Base-by-base conservation (phyloP, 2,113 vertebrate species). In the Furnarius figulus region DNA sequence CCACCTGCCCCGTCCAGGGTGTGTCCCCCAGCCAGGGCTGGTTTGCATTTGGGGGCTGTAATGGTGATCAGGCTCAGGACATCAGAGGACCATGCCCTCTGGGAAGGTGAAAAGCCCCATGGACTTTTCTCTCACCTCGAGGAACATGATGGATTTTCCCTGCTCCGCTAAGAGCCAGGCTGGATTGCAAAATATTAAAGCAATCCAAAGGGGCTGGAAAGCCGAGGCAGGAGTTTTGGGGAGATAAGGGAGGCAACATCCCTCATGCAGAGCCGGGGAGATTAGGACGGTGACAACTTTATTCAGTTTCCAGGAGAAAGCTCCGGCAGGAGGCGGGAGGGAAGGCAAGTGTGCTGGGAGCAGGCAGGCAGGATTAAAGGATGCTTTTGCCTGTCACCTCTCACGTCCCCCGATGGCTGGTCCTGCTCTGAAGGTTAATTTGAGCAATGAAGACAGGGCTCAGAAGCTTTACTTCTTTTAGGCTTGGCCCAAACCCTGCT, bases 181-280 rank as follows among this genome's bases (percentile, higher is more conserved):
- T n/a, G 85, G 37, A 22, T 59, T 50, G 77, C 59, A 85, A 63
- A 77, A 44, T 63, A 68, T 73, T 49, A 59, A 85, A 70, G 44
- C 22, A 13, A 49, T 66, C 62, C 47, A 56, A 76, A 62, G 0
- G 15, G 50, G 59, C 65, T 31, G 40, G 62, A 42, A 85, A 88
- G 33, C 50, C 1, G 4, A 88, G 66, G 84, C 66, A 72, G 80
- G 87, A 93, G 71, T 53, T 79, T 70, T 14, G 71, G 46, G 33
- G 74, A 87, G 89, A 81, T 78, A 90, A 90, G 50, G 46, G 78
- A 61, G 62, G 66, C 59, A 42, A 53, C 46, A 33, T 61, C 74
- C 71, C 53, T 90, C 73, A 30, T 19, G 63, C 44, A 56, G 85
- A 85, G 42, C 58, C 28, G 1, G 8, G 59, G 67, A 70, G 73